Evolutionary conservation across 2,888 invertebrate species (phyloP).

Genomic region (Seira musarum): DNA sequence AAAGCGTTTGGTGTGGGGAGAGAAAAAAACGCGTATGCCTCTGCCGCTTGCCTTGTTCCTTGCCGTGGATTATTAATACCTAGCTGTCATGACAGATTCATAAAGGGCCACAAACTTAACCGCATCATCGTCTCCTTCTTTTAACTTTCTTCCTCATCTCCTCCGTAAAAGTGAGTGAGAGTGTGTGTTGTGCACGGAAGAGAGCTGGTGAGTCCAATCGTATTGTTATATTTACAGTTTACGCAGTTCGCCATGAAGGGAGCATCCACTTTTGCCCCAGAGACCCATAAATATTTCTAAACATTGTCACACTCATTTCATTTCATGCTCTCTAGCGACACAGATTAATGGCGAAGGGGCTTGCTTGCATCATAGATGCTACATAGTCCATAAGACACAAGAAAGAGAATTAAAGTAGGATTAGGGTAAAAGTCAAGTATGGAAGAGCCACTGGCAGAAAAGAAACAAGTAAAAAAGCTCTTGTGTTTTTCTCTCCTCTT

Average conservation of each 20-base stretch:
- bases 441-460: conserved; percentile 11
- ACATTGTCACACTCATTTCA: conserved; percentile 67
- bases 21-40: conserved; percentile 24
- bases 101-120: conserved; percentile 55
- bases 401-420: conserved; percentile 61
- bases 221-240: background rate
- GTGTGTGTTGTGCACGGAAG: background rate
- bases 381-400: conserved; percentile 49
- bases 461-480: conserved; percentile 14
- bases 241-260: conserved; percentile 19
- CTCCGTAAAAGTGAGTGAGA: too few relatives aligned
- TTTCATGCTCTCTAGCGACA: conserved; percentile 64
- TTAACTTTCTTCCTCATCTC: background rate
- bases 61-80: conserved; percentile 51
- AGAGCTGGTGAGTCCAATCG: too few relatives aligned
- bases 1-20: background rate
- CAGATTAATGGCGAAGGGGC: conserved; percentile 64
- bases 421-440: conserved; percentile 58
- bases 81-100: conserved; percentile 58
- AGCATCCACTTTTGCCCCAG: conserved; percentile 62
- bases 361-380: conserved; percentile 42
- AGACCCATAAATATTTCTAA: conserved; percentile 67
- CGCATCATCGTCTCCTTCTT: conserved; percentile 30
- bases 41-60: too few relatives aligned
- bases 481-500: conserved; percentile 9